These are phyloP conservation scores for Myodes glareolus DNA, from an alignment of 2,113 vertebrate genomes.

Conservation along the genomic window DNA sequence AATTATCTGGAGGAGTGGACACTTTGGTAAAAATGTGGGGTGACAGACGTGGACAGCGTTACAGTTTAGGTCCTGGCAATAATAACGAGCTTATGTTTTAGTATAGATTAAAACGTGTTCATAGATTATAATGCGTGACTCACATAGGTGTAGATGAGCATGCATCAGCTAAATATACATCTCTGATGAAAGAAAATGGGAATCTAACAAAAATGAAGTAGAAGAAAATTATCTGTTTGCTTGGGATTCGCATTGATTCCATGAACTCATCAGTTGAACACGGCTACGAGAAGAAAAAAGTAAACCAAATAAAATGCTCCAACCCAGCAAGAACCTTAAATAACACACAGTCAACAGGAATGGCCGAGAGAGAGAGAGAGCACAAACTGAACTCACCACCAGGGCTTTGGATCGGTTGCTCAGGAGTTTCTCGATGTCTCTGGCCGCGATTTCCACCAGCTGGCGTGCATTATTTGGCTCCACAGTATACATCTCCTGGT, in stretches of 20 bases:
- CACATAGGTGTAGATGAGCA: neutral
- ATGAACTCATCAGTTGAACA: neutral
- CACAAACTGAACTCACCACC: conserved; percentile 88
- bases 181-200: neutral
- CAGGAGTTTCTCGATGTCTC: conserved; percentile 96
- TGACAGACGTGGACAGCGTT: neutral
- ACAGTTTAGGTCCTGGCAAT: neutral
- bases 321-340: neutral
- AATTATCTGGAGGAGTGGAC: neutral
- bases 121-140: neutral
- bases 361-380: neutral
- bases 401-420: conserved; percentile 95
- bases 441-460: conserved; percentile 95
- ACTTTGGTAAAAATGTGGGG: neutral
- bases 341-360: neutral
- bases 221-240: neutral
- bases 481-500: conserved; percentile 91
- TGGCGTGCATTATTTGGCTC: conserved; percentile 95
- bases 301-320: neutral
- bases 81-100: neutral
- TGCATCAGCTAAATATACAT: neutral
- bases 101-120: neutral
- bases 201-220: neutral
- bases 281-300: neutral
- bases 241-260: neutral